Conservation (phyloP, 1,140 invertebrate species). For the Apis florea region DNA sequence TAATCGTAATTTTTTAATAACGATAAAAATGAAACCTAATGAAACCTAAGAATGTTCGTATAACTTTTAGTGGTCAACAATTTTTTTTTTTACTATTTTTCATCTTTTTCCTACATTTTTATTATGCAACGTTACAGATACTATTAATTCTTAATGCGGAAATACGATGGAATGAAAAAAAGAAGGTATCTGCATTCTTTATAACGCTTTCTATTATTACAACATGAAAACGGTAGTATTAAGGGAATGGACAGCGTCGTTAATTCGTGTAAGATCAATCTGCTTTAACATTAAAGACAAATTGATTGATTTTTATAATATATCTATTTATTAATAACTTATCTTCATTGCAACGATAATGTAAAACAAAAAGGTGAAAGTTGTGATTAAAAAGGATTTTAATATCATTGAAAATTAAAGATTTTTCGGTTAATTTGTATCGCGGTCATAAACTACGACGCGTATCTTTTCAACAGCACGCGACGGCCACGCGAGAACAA, state of each 20-base stretch:
- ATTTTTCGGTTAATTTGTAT: neutral
- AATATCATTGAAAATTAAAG: neutral
- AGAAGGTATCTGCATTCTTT: conserved; percentile 34
- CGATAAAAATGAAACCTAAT: too few relatives aligned
- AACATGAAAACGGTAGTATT: conserved; percentile 16
- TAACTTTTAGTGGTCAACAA: too few relatives aligned
- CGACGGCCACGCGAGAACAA: conserved; percentile 25
- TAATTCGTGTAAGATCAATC: neutral
- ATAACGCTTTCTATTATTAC: conserved; percentile 22
- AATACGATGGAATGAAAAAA: conserved; percentile 25
- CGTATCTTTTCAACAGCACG: conserved; percentile 1
- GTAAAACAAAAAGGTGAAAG: neutral
- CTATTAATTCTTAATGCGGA: conserved; percentile 25
- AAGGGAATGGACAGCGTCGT: neutral
- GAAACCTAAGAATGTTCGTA: too few relatives aligned
- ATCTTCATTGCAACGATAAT: neutral
- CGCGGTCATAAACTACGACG: neutral
- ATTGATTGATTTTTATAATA: too few relatives aligned
- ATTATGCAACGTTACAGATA: conserved; percentile 1
- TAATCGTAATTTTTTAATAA: too few relatives aligned
- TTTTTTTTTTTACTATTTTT: too few relatives aligned
- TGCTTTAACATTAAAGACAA: neutral
- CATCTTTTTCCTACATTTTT: neutral
- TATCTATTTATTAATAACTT: neutral
- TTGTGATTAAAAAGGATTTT: neutral